Base-by-base conservation (phyloP, 2,113 vertebrate species). In the Steatornis caripensis region DNA sequence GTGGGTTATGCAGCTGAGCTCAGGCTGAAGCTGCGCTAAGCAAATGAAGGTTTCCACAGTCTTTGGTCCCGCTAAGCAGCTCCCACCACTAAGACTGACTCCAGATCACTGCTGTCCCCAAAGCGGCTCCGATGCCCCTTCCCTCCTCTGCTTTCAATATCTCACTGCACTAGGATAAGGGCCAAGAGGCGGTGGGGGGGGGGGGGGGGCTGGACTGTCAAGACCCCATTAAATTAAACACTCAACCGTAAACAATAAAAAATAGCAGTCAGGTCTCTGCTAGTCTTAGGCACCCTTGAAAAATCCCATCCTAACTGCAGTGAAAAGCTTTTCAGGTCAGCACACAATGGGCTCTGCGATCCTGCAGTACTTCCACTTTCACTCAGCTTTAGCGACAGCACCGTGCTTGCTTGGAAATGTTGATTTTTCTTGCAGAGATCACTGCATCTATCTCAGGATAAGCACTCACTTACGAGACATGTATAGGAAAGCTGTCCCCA, bases 401-500 rank as follows among this genome's bases (percentile, higher is more conserved):
- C 45, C 1, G 3, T 8, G 11, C 49, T 68, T 27, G 45, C 85
- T 75, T 81, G 93, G 68, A 94, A 87, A 71, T 21, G 84, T 78
- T 90, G 83, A 22, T 34, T 86, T 90, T 89, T 46, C 88, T 79
- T 34, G 66, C 77, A 75, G 68, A 90, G 80, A 97, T 96, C 76
- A 24, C 78, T 86, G 82, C 89, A 87, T 90, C 93, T 71, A 84
- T 91, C 94, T 94, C 43, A 9, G 53, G 72, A 71, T 74, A 95
- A 95, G 58, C 66, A 80, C 78, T 60, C 65, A 53, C 55, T 84
- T 78, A 68, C 1, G 58, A 91, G 77, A 48, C 24, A 27, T 6
- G 48, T 75, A 89, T 93, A 84, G 68, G 55, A 90, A 91, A 95
- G 91, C 94, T 91, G 93, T 94, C 89, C 81, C 70, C 68, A 36